These are phyloP conservation scores for Drosophila colorata DNA, from an alignment of 2,888 invertebrate species.

Conservation along the genomic window DNA sequence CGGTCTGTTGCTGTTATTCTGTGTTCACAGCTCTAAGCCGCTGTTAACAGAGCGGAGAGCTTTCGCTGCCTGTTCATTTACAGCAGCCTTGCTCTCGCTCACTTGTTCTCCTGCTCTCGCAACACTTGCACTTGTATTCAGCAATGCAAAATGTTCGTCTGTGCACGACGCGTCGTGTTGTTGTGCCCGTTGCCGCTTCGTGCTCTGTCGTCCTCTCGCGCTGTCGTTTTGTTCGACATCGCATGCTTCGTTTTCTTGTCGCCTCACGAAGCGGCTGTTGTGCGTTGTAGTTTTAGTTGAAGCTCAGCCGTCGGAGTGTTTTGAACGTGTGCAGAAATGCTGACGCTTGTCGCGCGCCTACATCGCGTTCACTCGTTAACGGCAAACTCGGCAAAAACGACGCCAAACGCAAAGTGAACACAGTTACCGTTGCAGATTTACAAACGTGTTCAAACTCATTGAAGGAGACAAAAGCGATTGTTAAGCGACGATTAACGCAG, in stretches of 20 bases:
- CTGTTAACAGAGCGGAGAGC: constrained; percentile 11
- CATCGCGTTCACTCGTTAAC: constrained; percentile 47
- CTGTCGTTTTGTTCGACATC: constrained; percentile 10
- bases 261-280: constrained; percentile 47
- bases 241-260: constrained; percentile 10
- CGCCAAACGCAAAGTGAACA: constrained; percentile 19
- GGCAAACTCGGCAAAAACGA: constrained; percentile 38
- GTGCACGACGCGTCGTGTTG: constrained; percentile 29
- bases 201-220: constrained; percentile 27
- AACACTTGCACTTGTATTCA: constrained; percentile 31
- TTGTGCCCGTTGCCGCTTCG: constrained; percentile 19
- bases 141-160: constrained; percentile 22
- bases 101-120: constrained; percentile 3
- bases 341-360: constrained; percentile 64
- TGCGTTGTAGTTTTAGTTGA: constrained; percentile 79
- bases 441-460: constrained; percentile 9
- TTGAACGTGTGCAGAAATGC: constrained; percentile 74
- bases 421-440: not conserved
- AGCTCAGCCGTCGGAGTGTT: constrained; percentile 85
- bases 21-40: not conserved
- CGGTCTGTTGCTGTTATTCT: constrained; percentile 15
- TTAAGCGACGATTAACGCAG: not conserved
- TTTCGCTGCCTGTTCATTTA: not conserved
- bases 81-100: not conserved
- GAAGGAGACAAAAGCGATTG: not conserved